Conservation (phyloP, 2,888 invertebrate species). For the Rhyacophila evoluta region DNA sequence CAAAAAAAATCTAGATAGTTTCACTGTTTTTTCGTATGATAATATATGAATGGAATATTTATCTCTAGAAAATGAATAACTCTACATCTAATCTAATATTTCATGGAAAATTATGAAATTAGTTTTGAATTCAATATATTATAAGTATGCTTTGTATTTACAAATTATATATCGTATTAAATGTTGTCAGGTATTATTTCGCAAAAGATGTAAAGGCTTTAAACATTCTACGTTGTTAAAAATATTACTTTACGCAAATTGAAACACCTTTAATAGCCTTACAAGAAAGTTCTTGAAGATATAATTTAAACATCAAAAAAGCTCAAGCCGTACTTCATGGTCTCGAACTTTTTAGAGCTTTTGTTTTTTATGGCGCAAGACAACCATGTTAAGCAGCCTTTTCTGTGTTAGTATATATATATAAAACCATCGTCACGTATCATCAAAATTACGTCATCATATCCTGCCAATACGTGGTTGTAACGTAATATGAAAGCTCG, state of each 20-base stretch:
- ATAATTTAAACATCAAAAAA: background rate
- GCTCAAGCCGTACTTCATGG: background rate
- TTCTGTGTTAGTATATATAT: background rate
- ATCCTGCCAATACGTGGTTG: too few relatives aligned
- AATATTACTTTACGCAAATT: background rate
- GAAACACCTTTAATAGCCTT: background rate
- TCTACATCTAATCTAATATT: too few relatives aligned
- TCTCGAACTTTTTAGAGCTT: background rate
- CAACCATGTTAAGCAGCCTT: background rate
- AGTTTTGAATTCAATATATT: background rate
- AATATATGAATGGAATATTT: too few relatives aligned
- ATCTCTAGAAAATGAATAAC: too few relatives aligned
- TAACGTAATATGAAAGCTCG: too few relatives aligned
- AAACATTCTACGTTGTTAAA: background rate
- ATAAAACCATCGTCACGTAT: too few relatives aligned
- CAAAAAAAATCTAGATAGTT: too few relatives aligned
- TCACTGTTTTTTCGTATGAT: too few relatives aligned
- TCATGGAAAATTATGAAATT: too few relatives aligned
- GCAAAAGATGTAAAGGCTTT: background rate
- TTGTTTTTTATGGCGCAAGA: background rate
- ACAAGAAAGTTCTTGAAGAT: background rate
- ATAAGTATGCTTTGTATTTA: too few relatives aligned
- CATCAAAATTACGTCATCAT: too few relatives aligned
- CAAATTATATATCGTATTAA: too few relatives aligned
- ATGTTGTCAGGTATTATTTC: background rate